These are phyloP conservation scores for Philaethria dido DNA, from an alignment of 2,888 invertebrate species.

Conservation along the genomic window DNA sequence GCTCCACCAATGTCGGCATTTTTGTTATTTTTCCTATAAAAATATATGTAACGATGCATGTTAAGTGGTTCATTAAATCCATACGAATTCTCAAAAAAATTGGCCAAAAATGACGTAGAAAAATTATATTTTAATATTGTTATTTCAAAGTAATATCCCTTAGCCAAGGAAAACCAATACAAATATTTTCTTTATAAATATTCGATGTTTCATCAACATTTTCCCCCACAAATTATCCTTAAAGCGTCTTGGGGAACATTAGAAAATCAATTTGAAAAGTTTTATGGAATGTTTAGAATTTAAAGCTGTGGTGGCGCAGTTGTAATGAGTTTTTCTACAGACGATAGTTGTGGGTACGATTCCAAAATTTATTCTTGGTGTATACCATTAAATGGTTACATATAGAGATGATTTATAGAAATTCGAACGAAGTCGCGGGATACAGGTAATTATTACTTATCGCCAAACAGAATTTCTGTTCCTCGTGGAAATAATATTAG, in stretches of 20 bases:
- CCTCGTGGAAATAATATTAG: no score
- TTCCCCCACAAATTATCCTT: neutral
- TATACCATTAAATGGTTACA: no score
- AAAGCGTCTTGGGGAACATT: slow-evolving; percentile 7
- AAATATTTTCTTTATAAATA: slow-evolving; percentile 14
- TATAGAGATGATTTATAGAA: no score
- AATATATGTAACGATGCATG: slow-evolving; percentile 10
- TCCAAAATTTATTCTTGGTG: no score
- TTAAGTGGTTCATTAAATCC: slow-evolving; percentile 12
- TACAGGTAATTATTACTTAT: no score
- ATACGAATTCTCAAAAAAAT: neutral
- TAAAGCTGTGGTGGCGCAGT: neutral
- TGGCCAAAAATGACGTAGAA: neutral
- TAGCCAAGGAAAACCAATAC: slow-evolving; percentile 15
- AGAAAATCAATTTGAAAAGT: slow-evolving; percentile 14
- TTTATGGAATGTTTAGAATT: neutral
- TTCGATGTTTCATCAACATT: slow-evolving; percentile 7
- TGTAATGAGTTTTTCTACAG: neutral
- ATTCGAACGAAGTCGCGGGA: no score
- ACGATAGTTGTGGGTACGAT: neutral
- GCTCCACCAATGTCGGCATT: neutral
- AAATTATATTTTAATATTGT: slow-evolving; percentile 7
- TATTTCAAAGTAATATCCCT: slow-evolving; percentile 12
- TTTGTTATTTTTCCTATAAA: slow-evolving; percentile 1
- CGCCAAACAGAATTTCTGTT: no score